Evolutionary conservation across 2,888 invertebrate genomes (phyloP).

Genomic region (Spilosoma lubricipeda): DNA sequence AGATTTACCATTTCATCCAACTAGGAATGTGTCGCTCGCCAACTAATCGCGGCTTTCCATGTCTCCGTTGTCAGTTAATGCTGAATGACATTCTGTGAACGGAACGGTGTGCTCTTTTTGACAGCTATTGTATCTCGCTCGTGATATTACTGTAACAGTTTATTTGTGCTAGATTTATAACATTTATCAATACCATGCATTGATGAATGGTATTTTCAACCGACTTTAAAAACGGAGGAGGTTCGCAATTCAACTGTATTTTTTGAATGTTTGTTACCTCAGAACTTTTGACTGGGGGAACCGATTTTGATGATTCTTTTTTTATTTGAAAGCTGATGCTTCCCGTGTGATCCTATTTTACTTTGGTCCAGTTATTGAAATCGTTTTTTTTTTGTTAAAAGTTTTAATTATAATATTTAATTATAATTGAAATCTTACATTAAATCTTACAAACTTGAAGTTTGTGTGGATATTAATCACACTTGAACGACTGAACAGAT

Average conservation of each 20-base stretch:
- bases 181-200: background rate
- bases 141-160: conserved; percentile 15
- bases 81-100: conserved; percentile 28
- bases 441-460: background rate
- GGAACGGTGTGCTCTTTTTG: conserved; percentile 20
- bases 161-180: background rate
- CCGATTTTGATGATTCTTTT: too few species aligned
- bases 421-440: too few species aligned
- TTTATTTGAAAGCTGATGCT: too few species aligned
- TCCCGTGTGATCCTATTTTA: too few species aligned
- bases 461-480: background rate
- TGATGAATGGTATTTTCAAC: background rate
- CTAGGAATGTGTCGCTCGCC: conserved; percentile 11
- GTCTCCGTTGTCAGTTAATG: conserved; percentile 29
- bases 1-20: background rate
- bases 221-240: too few species aligned
- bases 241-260: too few species aligned
- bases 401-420: too few species aligned
- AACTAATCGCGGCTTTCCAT: conserved; percentile 20
- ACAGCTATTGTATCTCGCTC: conserved; percentile 24
- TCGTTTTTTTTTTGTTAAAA: too few species aligned
- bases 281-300: too few species aligned
- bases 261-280: too few species aligned
- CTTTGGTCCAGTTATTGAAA: too few species aligned
- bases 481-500: background rate